Percentiles rank a stretch among this genome's conserved stretches.
phyloP scores from a whole-genome alignment of 1,140 invertebrate species.

The Diploscapter pachys region DNA sequence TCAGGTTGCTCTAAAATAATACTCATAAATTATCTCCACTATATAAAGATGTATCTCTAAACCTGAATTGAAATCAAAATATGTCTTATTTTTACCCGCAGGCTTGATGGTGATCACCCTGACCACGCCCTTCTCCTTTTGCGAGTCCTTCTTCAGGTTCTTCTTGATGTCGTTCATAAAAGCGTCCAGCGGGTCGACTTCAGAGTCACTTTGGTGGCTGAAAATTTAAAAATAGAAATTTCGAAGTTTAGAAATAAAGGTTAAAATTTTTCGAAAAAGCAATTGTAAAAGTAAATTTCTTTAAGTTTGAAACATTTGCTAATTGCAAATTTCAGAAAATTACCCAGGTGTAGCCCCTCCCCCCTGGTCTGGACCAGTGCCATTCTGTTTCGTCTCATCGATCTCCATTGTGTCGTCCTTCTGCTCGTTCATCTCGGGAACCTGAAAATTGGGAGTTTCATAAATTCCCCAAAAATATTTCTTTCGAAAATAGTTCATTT shows the following conservation, averaged over 20 bases:
- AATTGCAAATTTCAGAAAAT: conserved; percentile 6
- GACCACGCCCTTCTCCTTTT: conserved; percentile 9
- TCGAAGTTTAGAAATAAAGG: conserved; percentile 1
- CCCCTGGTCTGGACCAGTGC: conserved; percentile 19
- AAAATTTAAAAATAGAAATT: conserved; percentile 20
- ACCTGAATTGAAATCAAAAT: no score
- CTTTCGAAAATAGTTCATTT: conserved; percentile 8
- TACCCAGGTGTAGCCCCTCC: not conserved
- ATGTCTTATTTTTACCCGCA: conserved; percentile 25
- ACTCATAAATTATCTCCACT: no score
- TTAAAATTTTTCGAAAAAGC: conserved; percentile 3
- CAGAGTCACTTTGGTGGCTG: conserved; percentile 58
- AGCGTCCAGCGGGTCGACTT: conserved; percentile 91
- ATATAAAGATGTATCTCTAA: no score
- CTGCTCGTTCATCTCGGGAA: conserved; percentile 4
- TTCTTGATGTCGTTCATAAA: conserved; percentile 76
- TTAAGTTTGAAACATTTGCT: not conserved
- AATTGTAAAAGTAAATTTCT: not conserved
- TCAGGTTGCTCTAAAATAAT: conserved; percentile 17
- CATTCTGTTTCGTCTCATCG: conserved; percentile 5
- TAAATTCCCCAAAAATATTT: conserved; percentile 24
- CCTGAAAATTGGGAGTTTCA: not conserved
- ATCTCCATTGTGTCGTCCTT: not conserved
- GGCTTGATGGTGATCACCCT: conserved; percentile 44
- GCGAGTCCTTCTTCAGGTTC: conserved; percentile 18